phyloP scores from a whole-genome alignment of 2,888 invertebrate genomes.

The Neoitamus cyanurus region DNA sequence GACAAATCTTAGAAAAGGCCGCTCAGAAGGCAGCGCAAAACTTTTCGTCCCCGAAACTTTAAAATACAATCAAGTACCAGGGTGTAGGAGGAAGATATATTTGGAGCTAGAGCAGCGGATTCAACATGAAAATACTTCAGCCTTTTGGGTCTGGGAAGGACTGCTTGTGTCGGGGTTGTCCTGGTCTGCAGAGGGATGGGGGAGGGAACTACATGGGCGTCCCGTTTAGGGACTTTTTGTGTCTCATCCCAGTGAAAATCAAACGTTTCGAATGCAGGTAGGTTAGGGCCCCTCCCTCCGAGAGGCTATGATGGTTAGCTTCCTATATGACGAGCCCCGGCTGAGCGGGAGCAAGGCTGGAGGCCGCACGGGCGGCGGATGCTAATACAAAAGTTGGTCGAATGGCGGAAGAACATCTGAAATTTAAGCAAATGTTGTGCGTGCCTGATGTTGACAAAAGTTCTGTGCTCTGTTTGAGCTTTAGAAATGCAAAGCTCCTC shows the following conservation, averaged over 20 bases:
- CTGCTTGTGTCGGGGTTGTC: not conserved
- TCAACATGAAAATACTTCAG: not conserved
- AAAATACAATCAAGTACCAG: constrained; percentile 23
- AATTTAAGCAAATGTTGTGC: constrained; percentile 46
- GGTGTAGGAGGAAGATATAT: constrained; percentile 3
- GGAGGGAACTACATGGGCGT: not conserved
- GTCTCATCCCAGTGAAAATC: not conserved
- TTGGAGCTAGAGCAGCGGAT: not conserved
- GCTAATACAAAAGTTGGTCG: constrained; percentile 31
- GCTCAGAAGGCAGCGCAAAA: constrained; percentile 32
- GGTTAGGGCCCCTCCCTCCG: not conserved
- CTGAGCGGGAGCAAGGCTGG: not conserved
- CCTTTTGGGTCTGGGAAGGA: not conserved
- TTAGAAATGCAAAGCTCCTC: constrained; percentile 34
- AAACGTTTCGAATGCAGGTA: constrained; percentile 35
- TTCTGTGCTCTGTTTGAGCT: constrained; percentile 32
- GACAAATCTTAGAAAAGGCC: constrained; percentile 29
- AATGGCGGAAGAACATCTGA: constrained; percentile 38
- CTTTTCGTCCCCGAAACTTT: constrained; percentile 27
- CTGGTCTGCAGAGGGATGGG: not conserved
- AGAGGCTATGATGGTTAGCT: not conserved
- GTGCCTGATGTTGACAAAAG: constrained; percentile 46
- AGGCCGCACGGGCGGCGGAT: not conserved
- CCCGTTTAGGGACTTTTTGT: constrained; percentile 3
- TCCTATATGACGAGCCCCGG: not conserved